Evolutionary conservation across 2,113 vertebrate genomes (phyloP).

Genomic region (Hippocampus guttulatus): DNA sequence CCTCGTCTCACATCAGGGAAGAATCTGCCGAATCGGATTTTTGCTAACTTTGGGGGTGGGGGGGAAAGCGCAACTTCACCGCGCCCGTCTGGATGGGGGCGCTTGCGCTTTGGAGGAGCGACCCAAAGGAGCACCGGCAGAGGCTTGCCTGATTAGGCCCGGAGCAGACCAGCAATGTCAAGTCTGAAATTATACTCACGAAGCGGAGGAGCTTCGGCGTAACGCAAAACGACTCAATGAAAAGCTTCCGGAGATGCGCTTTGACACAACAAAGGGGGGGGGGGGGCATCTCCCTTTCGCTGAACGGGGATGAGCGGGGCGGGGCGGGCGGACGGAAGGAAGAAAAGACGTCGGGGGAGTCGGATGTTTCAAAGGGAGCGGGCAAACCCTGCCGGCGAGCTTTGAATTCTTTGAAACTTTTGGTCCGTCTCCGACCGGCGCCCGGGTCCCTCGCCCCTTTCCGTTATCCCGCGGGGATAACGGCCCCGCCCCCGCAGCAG

Average conservation of each 20-base stretch:
- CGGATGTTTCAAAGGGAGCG: conserved; percentile 36
- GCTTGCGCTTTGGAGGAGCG: too few species aligned
- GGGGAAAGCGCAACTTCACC: too few species aligned
- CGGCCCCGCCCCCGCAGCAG: conserved; percentile 33
- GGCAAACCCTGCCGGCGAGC: conserved; percentile 30
- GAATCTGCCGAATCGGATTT: too few species aligned
- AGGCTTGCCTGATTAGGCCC: too few species aligned
- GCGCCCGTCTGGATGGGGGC: too few species aligned
- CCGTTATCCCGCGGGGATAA: conserved; percentile 43
- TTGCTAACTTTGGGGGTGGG: too few species aligned
- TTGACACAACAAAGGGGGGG: conserved; percentile 54
- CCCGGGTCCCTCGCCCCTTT: conserved; percentile 40
- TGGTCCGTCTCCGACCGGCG: conserved; percentile 40
- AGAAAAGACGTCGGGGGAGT: conserved; percentile 39
- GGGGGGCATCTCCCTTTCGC: conserved; percentile 38
- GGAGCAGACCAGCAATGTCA: too few species aligned
- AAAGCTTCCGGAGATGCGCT: neutral
- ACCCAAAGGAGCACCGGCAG: too few species aligned
- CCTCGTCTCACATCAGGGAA: too few species aligned
- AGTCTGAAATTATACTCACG: too few species aligned
- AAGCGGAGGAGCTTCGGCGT: too few species aligned
- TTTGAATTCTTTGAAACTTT: conserved; percentile 68
- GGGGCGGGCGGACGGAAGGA: conserved; percentile 17
- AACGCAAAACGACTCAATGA: too few species aligned
- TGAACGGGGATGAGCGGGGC: conserved; percentile 41